These are phyloP conservation scores for Pectinophora gossypiella DNA, from an alignment of 1,140 invertebrate species.

Conservation along the genomic window DNA sequence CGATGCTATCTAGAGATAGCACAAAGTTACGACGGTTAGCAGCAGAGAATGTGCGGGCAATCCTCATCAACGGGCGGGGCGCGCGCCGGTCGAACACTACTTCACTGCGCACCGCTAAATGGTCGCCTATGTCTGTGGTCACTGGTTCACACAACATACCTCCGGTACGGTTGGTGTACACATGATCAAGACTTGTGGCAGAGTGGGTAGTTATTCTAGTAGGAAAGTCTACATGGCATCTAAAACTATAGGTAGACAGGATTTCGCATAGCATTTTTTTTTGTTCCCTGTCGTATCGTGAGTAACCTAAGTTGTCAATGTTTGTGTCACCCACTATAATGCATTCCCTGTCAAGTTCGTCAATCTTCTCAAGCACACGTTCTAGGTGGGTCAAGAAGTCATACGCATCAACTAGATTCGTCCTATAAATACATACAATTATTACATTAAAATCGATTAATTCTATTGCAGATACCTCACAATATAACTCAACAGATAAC, in stretches of 20 bases:
- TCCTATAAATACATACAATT: not conserved
- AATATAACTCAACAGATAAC: not conserved
- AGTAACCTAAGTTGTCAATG: not conserved
- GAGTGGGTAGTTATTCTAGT: not conserved
- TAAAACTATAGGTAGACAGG: not conserved
- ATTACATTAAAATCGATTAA: not conserved
- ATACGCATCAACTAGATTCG: not conserved
- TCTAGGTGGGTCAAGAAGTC: not conserved
- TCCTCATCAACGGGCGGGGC: too few species aligned
- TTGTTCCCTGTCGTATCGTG: not conserved
- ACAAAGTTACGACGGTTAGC: too few species aligned
- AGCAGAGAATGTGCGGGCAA: too few species aligned
- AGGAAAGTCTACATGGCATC: not conserved
- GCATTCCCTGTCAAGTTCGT: not conserved
- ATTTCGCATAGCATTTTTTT: not conserved
- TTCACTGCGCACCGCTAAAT: not conserved
- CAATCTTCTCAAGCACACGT: not conserved
- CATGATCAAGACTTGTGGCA: not conserved
- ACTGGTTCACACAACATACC: not conserved
- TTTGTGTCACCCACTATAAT: slow-evolving; percentile 3
- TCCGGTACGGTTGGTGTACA: not conserved
- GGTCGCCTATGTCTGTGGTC: not conserved
- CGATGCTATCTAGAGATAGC: too few species aligned
- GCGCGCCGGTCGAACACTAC: too few species aligned
- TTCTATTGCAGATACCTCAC: slow-evolving; percentile 2